A percentile compares a stretch with the other conserved stretches of the same genome.
These are phyloP conservation scores for Anthopleura xanthogrammica DNA, from an alignment of 92 coral and sea anemone species.

Conservation along the genomic window DNA sequence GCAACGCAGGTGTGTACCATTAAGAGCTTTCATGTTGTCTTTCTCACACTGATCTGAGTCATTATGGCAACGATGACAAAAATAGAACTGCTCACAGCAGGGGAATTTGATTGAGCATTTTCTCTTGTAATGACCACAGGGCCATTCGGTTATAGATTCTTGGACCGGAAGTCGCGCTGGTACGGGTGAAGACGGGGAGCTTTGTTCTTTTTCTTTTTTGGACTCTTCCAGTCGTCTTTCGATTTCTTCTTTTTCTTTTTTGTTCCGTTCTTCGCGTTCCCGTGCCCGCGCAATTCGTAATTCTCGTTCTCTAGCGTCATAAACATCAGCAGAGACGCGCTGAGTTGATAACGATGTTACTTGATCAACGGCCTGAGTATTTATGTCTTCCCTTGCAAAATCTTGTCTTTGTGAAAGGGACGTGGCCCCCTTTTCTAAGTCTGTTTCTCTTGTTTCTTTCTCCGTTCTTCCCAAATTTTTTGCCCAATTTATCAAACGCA, in stretches of 20 bases:
- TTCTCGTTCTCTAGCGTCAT: background rate
- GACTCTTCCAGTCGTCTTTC: background rate
- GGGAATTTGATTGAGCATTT: constrained; percentile 67
- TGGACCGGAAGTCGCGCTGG: constrained; percentile 41
- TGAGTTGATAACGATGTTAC: background rate
- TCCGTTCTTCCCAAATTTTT: background rate
- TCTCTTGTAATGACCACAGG: constrained; percentile 81
- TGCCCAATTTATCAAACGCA: background rate
- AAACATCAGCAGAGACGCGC: background rate
- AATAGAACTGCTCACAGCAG: constrained; percentile 67
- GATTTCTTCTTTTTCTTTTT: constrained; percentile 24
- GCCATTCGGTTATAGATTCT: constrained; percentile 35
- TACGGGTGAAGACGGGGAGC: background rate
- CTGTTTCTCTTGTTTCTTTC: background rate
- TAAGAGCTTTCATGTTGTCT: constrained; percentile 53
- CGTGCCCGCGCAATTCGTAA: background rate
- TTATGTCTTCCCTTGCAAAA: background rate
- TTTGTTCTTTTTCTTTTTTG: background rate
- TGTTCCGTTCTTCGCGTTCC: constrained; percentile 9
- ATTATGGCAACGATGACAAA: constrained; percentile 94
- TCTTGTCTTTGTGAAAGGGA: background rate
- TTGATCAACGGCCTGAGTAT: background rate
- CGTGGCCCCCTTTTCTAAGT: background rate
- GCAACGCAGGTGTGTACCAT: constrained; percentile 68
- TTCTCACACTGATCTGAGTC: constrained; percentile 54